phyloP scores from a whole-genome alignment of 1,140 invertebrate species.

The Radopholus similis region DNA sequence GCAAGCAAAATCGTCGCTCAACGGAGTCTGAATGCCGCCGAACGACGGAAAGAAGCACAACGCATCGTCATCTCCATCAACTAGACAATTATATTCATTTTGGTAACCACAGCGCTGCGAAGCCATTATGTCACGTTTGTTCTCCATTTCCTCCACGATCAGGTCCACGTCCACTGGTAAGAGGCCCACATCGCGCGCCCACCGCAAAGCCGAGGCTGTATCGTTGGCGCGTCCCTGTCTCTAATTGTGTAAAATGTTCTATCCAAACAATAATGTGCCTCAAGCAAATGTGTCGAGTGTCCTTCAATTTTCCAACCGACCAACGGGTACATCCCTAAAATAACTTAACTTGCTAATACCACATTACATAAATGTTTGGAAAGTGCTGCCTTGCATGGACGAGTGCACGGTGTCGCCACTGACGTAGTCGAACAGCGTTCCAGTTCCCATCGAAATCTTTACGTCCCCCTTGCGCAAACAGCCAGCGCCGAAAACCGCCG shows the following conservation, averaged over 20 bases:
- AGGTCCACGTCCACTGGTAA: conserved; percentile 69
- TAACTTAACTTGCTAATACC: not conserved
- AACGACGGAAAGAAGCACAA: conserved; percentile 88
- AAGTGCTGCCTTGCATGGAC: conserved; percentile 65
- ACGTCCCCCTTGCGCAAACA: conserved; percentile 77
- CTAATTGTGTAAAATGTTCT: not conserved
- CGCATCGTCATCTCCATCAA: conserved; percentile 72
- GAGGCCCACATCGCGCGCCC: conserved; percentile 75
- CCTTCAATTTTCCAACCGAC: conserved; percentile 72
- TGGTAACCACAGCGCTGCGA: no score
- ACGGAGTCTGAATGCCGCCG: conserved; percentile 79
- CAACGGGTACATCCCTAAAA: conserved; percentile 75
- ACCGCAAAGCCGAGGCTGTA: conserved; percentile 79
- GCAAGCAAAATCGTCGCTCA: conserved; percentile 77
- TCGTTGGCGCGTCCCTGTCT: conserved; percentile 73
- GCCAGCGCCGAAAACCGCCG: conserved; percentile 84
- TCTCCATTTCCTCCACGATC: conserved; percentile 52
- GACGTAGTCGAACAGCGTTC: conserved; percentile 84
- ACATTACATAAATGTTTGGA: not conserved
- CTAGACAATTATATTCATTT: no score
- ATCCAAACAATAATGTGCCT: conserved; percentile 60
- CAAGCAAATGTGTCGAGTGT: conserved; percentile 72
- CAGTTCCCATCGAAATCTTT: conserved; percentile 89
- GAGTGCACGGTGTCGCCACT: conserved; percentile 68
- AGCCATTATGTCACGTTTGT: not conserved